Percentiles rank a stretch among this genome's conserved stretches.
These are phyloP conservation scores for Nothura maculosa DNA, from an alignment of 2,797 vertebrate species.

Conservation along the genomic window DNA sequence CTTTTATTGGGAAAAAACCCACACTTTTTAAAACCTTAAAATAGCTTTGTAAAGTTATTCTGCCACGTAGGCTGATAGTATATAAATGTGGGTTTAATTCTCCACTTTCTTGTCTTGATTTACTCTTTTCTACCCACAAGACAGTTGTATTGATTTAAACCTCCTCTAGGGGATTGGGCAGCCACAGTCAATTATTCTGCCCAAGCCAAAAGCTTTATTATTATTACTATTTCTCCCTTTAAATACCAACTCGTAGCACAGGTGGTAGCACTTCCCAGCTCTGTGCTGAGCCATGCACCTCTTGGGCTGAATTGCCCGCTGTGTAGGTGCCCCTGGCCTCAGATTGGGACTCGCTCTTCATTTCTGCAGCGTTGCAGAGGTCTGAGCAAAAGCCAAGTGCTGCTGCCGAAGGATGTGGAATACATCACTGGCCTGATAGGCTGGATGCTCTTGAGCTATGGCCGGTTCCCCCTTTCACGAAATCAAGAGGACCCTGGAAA, in stretches of 20 bases:
- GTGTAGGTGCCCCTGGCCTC: background rate
- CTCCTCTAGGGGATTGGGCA: background rate
- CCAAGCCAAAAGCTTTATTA: background rate
- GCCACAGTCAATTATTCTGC: background rate
- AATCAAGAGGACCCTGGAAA: background rate
- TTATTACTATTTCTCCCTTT: no score
- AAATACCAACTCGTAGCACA: background rate
- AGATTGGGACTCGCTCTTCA: accelerated
- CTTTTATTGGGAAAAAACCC: background rate
- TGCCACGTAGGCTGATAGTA: background rate
- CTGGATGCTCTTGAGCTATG: background rate
- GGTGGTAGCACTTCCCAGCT: background rate
- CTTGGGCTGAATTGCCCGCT: background rate
- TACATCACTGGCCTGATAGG: background rate
- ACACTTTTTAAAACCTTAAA: background rate
- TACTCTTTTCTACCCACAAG: background rate
- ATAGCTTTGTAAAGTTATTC: background rate
- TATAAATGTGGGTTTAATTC: background rate
- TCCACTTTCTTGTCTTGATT: background rate
- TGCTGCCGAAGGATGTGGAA: background rate
- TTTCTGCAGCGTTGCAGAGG: accelerated
- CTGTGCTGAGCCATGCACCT: background rate
- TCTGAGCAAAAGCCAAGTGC: background rate
- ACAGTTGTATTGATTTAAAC: background rate
- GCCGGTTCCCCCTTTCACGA: background rate